phyloP scores from a whole-genome alignment of 2,888 invertebrate genomes.

The Cephus pulcher region DNA sequence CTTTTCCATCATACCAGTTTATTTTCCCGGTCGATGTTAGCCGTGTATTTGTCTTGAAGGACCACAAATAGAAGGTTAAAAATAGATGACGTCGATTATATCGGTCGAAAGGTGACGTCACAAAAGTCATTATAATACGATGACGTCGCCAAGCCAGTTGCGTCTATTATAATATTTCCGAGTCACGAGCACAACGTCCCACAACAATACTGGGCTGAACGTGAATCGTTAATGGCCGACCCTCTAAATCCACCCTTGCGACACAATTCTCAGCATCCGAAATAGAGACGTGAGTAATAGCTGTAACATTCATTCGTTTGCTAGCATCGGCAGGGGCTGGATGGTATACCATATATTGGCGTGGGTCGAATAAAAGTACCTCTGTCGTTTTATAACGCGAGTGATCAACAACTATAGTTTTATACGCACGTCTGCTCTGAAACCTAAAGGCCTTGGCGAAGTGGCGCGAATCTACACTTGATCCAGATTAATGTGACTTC shows the following conservation, averaged over 20 bases:
- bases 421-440: slow-evolving; percentile 23
- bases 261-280: slow-evolving; percentile 3
- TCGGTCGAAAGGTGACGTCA: slow-evolving; percentile 4
- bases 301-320: not conserved
- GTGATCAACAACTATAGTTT: not conserved
- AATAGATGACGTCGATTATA: slow-evolving; percentile 11
- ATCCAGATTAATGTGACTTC: slow-evolving; percentile 32
- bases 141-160: not conserved
- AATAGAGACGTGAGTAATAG: slow-evolving; percentile 16
- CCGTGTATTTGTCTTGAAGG: not conserved
- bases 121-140: not conserved
- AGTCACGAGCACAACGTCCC: not conserved
- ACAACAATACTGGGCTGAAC: not conserved
- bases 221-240: not conserved
- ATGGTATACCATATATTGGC: not conserved
- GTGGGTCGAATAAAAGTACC: not conserved
- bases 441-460: slow-evolving; percentile 24
- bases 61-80: slow-evolving; percentile 1
- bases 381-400: not conserved
- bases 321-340: not conserved
- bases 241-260: not conserved
- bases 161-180: slow-evolving; percentile 1
- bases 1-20: not conserved
- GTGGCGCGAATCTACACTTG: slow-evolving; percentile 16
- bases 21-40: not conserved